Base-by-base conservation (phyloP, 2,888 invertebrate genomes). In the Folsomia manolachei region DNA sequence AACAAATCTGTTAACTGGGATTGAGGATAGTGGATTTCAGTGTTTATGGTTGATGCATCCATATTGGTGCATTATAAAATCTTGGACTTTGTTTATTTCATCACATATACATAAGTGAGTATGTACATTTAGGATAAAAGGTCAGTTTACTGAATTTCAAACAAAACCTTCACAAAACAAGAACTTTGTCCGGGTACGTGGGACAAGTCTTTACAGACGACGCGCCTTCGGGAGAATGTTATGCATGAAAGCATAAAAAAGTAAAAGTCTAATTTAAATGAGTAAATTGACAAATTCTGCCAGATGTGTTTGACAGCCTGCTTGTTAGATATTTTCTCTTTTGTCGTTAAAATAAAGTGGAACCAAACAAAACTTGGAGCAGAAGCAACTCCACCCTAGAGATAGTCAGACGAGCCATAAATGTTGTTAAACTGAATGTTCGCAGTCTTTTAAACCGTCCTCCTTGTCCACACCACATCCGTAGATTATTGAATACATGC, bases 211-310 rank as follows among this genome's bases (percentile, higher is more conserved):
- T n/a, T n/a, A n/a, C n/a, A n/a, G n/a, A n/a, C n/a, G n/a, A n/a
- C n/a, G n/a, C n/a, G n/a, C n/a, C n/a, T n/a, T n/a, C n/a, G n/a
- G n/a, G n/a, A n/a, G n/a, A n/a, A n/a, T n/a, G n/a, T n/a, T n/a
- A n/a, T n/a, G n/a, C n/a, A n/a, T n/a, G n/a, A n/a, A n/a, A n/a
- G n/a, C n/a, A n/a, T n/a, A n/a, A n/a, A n/a, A n/a, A n/a, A n/a
- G n/a, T n/a, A n/a, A 39, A 14, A 39, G 39, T 39, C 65, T 66
- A 66, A 66, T 66, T 66, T 66, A 66, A 66, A 66, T 52, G 24
- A 19, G 52, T n/a, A 51, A 24, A 19, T 39, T 66, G 51, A 66
- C 65, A 66, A 66, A 66, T 66, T 66, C 52, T 66, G 23, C 65
- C 65, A 66, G 65, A 66, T 66, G 65, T 39, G 39, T 66, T 39